Conservation (phyloP, 2,888 invertebrate species). For the Troides oblongomaculatus region DNA sequence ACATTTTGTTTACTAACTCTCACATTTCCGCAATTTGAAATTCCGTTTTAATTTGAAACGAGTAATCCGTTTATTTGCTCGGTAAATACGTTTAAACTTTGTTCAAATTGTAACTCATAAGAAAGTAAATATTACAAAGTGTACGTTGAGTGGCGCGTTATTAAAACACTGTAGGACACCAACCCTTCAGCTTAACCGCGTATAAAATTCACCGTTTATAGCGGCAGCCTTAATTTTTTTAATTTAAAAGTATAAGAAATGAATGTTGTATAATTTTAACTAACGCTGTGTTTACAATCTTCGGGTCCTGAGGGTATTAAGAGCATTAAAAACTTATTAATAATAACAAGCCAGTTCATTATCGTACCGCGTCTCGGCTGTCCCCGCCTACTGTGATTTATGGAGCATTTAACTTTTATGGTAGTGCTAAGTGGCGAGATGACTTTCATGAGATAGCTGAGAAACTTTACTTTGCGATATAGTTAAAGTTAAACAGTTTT, state of each 20-base stretch:
- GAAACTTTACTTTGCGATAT: constrained; percentile 57
- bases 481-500: constrained; percentile 18
- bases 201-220: neutral
- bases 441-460: constrained; percentile 59
- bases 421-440: constrained; percentile 67
- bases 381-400: constrained; percentile 67
- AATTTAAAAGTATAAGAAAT: neutral
- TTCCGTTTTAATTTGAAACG: constrained; percentile 9
- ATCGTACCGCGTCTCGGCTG: constrained; percentile 45
- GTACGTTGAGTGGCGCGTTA: neutral
- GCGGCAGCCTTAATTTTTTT: neutral
- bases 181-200: neutral
- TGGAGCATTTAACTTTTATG: constrained; percentile 75
- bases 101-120: neutral
- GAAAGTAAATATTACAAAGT: constrained; percentile 7
- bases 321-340: constrained; percentile 49
- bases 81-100: constrained; percentile 5
- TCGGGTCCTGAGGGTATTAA: constrained; percentile 40
- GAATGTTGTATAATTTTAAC: constrained; percentile 2
- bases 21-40: neutral
- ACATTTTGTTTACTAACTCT: constrained; percentile 2
- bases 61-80: neutral
- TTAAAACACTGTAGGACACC: neutral
- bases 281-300: constrained; percentile 32
- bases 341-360: constrained; percentile 69